phyloP scores from a whole-genome alignment of 2,113 vertebrate species.

The Dicerorhinus sumatrensis region DNA sequence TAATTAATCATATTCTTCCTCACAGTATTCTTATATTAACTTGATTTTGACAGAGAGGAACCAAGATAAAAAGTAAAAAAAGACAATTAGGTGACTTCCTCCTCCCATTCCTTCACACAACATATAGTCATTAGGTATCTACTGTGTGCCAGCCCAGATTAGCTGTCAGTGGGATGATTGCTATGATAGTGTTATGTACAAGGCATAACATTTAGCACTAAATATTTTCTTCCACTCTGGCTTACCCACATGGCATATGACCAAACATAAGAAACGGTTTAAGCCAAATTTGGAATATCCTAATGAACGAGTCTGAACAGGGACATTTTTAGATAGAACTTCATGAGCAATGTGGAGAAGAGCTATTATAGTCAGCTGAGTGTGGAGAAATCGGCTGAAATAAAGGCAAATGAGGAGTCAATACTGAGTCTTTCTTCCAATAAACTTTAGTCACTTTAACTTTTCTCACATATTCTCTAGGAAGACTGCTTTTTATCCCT shows the following conservation, averaged over 20 bases:
- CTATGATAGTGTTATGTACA: background rate
- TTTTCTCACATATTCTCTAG: conserved; percentile 29
- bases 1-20: conserved; percentile 40
- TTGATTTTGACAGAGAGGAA: conserved; percentile 20
- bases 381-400: background rate
- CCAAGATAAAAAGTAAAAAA: background rate
- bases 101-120: background rate
- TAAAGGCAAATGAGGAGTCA: background rate
- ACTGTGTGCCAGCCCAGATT: background rate
- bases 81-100: background rate
- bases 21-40: conserved; percentile 31
- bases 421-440: background rate
- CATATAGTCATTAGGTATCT: background rate
- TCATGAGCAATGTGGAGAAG: background rate
- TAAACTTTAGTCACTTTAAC: conserved; percentile 35
- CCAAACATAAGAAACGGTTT: conserved; percentile 34
- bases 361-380: background rate
- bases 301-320: background rate
- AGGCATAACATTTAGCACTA: background rate
- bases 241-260: background rate
- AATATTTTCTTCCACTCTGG: background rate
- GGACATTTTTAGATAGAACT: background rate
- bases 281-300: background rate
- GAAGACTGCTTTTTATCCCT: conserved; percentile 18
- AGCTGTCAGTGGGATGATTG: background rate